Evolutionary conservation across 2,797 vertebrate species (phyloP).

Genomic region (Threskiornis aethiopicus): DNA sequence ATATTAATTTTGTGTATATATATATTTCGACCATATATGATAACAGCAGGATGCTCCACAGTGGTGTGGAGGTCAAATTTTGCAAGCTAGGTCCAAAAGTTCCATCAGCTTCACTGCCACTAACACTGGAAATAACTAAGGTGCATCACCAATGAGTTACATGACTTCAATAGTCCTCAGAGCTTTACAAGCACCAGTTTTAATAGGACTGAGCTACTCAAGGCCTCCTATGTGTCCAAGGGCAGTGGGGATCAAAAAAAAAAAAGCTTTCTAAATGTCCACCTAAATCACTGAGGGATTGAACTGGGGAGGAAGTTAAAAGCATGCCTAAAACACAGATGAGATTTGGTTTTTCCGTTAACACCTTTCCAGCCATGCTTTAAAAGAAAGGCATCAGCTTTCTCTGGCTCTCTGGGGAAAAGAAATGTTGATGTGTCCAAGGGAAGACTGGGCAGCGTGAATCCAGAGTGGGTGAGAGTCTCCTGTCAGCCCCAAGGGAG

Average conservation of each 20-base stretch:
- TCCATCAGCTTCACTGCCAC: background rate
- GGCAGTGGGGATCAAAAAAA: background rate
- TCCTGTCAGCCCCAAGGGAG: background rate
- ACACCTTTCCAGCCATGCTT: background rate
- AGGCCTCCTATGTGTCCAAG: background rate
- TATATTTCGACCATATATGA: background rate
- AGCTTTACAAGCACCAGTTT: background rate
- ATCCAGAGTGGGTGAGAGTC: background rate
- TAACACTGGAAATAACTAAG: background rate
- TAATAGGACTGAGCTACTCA: background rate
- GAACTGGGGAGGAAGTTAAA: background rate
- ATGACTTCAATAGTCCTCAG: background rate
- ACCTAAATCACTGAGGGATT: background rate
- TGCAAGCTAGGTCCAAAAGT: background rate
- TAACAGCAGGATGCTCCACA: background rate
- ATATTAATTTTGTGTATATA: background rate
- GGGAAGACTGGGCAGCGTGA: background rate
- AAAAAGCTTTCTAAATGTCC: background rate
- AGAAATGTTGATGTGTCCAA: background rate
- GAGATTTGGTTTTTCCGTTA: background rate
- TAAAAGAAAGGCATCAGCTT: background rate
- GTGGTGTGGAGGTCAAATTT: background rate
- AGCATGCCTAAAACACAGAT: background rate
- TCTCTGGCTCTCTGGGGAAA: background rate
- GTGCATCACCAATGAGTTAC: background rate